Evolutionary conservation across 2,113 vertebrate species (phyloP).

Genomic region (Ameiurus melas): DNA sequence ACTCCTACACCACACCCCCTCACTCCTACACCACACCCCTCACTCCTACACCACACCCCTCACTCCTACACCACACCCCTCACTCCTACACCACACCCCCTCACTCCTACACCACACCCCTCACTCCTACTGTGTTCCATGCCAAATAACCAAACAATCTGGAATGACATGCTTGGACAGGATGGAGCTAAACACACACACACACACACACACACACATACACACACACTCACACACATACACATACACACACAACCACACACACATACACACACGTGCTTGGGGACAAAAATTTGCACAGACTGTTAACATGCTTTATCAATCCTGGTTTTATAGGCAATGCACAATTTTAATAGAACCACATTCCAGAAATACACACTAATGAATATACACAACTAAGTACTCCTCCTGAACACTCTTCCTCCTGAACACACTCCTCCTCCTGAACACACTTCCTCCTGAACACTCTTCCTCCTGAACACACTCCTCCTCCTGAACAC

Average conservation of each 20-base stretch:
- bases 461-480: no score
- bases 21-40: not conserved
- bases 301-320: not conserved
- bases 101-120: not conserved
- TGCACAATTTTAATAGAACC: not conserved
- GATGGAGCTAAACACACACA: constrained; percentile 20
- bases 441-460: not conserved
- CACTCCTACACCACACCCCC: not conserved
- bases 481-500: not conserved
- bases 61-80: no score
- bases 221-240: no score
- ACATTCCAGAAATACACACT: not conserved
- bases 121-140: not conserved
- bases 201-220: constrained; percentile 31
- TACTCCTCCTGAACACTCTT: not conserved
- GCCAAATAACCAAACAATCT: constrained; percentile 59
- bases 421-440: not conserved
- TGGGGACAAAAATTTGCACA: not conserved
- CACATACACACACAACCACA: not conserved
- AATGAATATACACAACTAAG: not conserved
- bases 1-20: not conserved
- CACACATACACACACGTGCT: constrained; percentile 24
- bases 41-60: not conserved
- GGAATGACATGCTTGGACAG: not conserved
- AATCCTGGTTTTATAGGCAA: not conserved